These are phyloP conservation scores for Plagodis pulveraria DNA, from an alignment of 2,888 invertebrate species.

Conservation along the genomic window DNA sequence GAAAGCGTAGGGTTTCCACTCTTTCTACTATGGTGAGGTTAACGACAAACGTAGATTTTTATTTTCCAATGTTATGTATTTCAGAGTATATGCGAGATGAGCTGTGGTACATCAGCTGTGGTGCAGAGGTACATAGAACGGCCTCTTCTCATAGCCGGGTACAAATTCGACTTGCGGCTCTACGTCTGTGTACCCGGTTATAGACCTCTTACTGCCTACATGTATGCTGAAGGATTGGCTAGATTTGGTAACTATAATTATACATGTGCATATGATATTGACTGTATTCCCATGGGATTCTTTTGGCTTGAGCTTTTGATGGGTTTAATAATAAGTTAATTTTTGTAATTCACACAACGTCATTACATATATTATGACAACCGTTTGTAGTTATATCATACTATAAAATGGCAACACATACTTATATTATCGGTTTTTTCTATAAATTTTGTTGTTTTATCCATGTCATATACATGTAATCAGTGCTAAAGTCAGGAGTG, in stretches of 20 bases:
- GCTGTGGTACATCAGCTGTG: constrained; percentile 91
- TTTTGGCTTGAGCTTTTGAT: too few relatives aligned
- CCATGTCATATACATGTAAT: too few relatives aligned
- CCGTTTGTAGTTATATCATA: too few relatives aligned
- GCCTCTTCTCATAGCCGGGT: constrained; percentile 92
- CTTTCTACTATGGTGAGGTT: too few relatives aligned
- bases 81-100: constrained; percentile 90
- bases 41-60: background rate
- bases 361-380: too few relatives aligned
- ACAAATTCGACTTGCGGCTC: constrained; percentile 96
- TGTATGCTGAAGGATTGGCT: constrained; percentile 95
- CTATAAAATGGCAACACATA: too few relatives aligned
- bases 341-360: too few relatives aligned
- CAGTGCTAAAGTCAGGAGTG: too few relatives aligned
- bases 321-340: too few relatives aligned
- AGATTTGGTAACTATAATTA: constrained; percentile 72
- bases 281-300: background rate
- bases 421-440: too few relatives aligned
- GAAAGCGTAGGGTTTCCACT: too few relatives aligned
- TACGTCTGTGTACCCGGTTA: constrained; percentile 96
- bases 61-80: constrained; percentile 41
- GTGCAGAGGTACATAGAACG: constrained; percentile 93
- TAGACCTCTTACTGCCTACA: constrained; percentile 93
- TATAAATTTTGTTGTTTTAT: too few relatives aligned
- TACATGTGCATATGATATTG: background rate